phyloP scores from a whole-genome alignment of 2,888 invertebrate species.

The Conchocele bisecta region DNA sequence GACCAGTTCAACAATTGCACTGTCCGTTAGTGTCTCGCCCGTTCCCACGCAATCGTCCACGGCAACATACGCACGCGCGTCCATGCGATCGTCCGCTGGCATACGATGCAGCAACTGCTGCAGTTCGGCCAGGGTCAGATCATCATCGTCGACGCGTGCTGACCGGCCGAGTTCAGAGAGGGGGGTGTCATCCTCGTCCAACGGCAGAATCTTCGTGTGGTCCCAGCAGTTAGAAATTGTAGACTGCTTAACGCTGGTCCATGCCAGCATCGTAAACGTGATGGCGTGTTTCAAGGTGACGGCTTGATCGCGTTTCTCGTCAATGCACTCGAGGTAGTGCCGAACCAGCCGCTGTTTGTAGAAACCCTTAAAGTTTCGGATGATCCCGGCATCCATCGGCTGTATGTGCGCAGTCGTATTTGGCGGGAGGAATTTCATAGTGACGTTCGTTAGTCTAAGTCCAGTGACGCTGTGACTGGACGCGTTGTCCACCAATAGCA shows the following conservation, averaged over 20 bases:
- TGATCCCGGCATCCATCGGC: constrained; percentile 59
- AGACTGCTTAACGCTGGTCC: neutral
- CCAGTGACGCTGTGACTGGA: constrained; percentile 25
- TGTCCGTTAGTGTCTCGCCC: too few species aligned
- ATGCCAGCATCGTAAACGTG: too few species aligned
- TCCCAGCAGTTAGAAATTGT: constrained; percentile 26
- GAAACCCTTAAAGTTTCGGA: constrained; percentile 35
- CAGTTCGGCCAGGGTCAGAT: neutral
- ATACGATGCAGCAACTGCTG: neutral
- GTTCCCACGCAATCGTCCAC: too few species aligned
- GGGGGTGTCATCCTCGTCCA: too few species aligned
- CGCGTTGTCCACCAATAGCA: constrained; percentile 45
- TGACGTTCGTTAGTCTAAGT: constrained; percentile 33
- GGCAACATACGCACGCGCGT: too few species aligned
- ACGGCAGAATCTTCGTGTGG: constrained; percentile 18
- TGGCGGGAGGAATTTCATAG: constrained; percentile 46
- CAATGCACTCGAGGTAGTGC: constrained; percentile 29
- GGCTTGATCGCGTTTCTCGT: constrained; percentile 24
- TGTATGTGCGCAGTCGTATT: constrained; percentile 58
- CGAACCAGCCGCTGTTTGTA: constrained; percentile 31
- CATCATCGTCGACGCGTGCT: neutral
- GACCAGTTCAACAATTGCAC: too few species aligned
- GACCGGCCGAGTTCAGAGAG: too few species aligned
- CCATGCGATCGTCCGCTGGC: neutral
- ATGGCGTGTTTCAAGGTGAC: constrained; percentile 32